phyloP scores from a whole-genome alignment of 1,140 invertebrate genomes.

The Bombus affinis region DNA sequence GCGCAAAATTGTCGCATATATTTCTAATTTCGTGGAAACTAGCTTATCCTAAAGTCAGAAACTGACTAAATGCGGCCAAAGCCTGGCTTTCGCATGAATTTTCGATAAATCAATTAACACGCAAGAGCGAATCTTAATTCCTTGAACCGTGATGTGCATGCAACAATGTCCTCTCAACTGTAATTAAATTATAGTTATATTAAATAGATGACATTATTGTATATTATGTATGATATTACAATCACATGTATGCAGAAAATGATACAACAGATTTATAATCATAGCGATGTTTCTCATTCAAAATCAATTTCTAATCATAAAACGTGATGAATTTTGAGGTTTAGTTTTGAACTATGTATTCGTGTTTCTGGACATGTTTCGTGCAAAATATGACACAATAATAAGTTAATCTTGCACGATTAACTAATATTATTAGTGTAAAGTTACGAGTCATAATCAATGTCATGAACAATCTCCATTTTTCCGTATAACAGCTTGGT shows the following conservation, averaged over 20 bases:
- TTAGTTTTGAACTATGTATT: neutral
- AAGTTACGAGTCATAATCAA: too few species aligned
- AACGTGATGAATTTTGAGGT: neutral
- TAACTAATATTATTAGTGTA: too few species aligned
- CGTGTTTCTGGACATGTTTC: too few species aligned
- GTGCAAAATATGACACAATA: neutral
- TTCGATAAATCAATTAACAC: constrained; percentile 12
- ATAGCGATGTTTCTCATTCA: neutral
- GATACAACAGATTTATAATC: neutral
- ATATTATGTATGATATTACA: neutral
- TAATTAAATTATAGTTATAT: neutral
- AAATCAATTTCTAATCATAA: neutral
- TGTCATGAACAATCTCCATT: too few species aligned
- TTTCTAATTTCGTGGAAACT: constrained; percentile 22
- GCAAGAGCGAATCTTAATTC: neutral
- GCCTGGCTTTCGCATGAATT: neutral
- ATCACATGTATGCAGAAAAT: neutral
- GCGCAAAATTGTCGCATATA: neutral
- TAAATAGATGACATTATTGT: neutral
- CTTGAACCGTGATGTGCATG: neutral
- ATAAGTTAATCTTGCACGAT: too few species aligned
- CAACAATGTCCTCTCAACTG: too few species aligned
- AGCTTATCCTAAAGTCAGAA: neutral
- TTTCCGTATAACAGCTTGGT: too few species aligned
- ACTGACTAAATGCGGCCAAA: neutral